Evolutionary conservation across 1,140 invertebrate species (phyloP), one percentile per base, ranked within the genome.

Genomic region (Aphidius ervi): DNA sequence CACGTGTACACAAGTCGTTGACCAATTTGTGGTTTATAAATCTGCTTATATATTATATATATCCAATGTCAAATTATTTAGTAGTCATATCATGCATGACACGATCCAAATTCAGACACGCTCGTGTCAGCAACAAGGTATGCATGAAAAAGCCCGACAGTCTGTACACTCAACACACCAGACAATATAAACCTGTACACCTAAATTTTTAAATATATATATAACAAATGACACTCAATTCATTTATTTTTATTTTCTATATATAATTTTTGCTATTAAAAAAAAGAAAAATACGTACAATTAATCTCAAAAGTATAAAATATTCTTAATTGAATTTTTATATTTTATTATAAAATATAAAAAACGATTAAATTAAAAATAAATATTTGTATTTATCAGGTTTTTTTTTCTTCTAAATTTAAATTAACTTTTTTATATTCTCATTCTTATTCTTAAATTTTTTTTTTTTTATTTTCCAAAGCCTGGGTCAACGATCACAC

Each of bases 71-170:
- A 31, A 48, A 50, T 48, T 43, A 10, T 59, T 62, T 60, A 42
- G 57, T 60, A 62, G 50, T 68, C 67, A 52, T 52, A 63, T 68
- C 70, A 65, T 64, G 68, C 58, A 62, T 69, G 71, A 68, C 70
- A 68, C 57, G 66, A 64, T 71, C 67, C 63, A 62, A 70, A 73
- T 71, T 68, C 67, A 59, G 61, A 55, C 31, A 31, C 43, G 45
- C 10, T 56, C 23, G 23, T 56, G 57, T 62, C 58, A 54, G 49
- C 50, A 9, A 49, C 46, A 55, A 52, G 10, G 10, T 40, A 9
- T 9, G 10, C 41, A 9, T 10, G 46, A 40, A 37, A 46, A 47
- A 50, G 49, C 31, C 16, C 43, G 23, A 61, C 31, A 9, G 5
- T 52, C 43, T 66, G 56, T 58, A 65, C 65, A 61, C 52, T 50